A percentile compares a stretch with the other conserved stretches of the same genome.
These are phyloP conservation scores for Choloepus didactylus DNA, from an alignment of 2,797 vertebrate species.

Conservation along the genomic window DNA sequence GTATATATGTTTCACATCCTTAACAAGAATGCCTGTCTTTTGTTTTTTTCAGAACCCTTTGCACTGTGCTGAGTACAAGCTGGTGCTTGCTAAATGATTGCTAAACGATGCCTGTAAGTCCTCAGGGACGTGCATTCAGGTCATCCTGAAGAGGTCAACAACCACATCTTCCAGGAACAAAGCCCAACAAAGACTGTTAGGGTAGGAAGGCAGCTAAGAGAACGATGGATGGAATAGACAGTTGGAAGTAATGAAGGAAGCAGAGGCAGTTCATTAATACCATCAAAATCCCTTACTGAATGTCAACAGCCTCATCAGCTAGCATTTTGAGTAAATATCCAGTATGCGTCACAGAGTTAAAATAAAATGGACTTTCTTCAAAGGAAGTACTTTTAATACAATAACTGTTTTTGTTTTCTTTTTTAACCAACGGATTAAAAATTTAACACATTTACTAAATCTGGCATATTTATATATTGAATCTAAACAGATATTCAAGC, in stretches of 20 bases:
- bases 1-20: background rate
- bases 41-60: background rate
- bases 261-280: background rate
- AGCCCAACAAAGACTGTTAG: background rate
- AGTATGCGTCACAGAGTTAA: conserved; percentile 56
- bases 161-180: background rate
- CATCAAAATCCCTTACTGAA: background rate
- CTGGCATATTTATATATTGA: conserved; percentile 85
- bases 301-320: background rate
- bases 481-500: conserved; percentile 85
- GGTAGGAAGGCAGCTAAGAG: background rate
- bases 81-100: background rate
- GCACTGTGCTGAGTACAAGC: background rate
- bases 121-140: background rate
- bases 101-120: background rate
- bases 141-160: background rate
- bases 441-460: conserved; percentile 85
- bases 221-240: background rate
- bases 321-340: conserved; percentile 55
- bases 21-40: background rate
- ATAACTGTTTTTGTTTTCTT: conserved; percentile 56
- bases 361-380: conserved; percentile 77
- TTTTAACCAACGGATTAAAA: conserved; percentile 73
- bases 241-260: background rate
- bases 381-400: conserved; percentile 84